Evolutionary conservation across 2,888 invertebrate genomes (phyloP), one percentile per base, ranked within the genome.

Genomic region (Rhingia rostrata): DNA sequence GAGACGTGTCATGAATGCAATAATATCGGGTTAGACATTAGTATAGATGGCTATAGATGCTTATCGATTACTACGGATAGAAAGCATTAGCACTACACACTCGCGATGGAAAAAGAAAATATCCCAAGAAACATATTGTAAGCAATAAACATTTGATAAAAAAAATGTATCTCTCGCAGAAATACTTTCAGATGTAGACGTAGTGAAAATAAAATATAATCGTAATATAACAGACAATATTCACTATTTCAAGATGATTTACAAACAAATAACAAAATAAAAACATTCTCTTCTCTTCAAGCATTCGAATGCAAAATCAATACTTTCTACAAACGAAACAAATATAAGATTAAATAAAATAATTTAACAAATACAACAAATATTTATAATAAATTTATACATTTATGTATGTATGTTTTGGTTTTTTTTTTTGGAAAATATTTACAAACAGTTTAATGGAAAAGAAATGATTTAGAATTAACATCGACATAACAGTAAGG

Each of bases 391-490:
- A 22, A 22, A 22, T 22, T 22, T 22, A 22, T 22, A 22, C 22
- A 22, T 33, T 9, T 45, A 58, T 33, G 10, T 37, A 35, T 41
- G 32, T 4, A 41, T 22, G 22, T 22, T 22, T 49, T 72, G 10
- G 49, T 37, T 39, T 47, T 60, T 54, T 63, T 56, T 22, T 61
- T 45, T 32, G 32, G 33, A 45, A 73, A 64, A 45, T 79, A 83
- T 79, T 74, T 84, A 84, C 84, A 84, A 79, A 75, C 60, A 60
- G 72, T 83, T 47, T 35, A 54, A 72, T 60, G 58, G 37, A 82
- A 58, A 58, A 70, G 35, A 63, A 73, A 35, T 60, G 43, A 39
- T 67, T 22, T 22, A 66, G 33, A 77, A 43, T 63, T 22, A 83
- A 83, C 82, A 83, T 67, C 51, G 78, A 83, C 67, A 78, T 56